Evolutionary conservation across 2,797 vertebrate genomes (phyloP).

Genomic region (Amblyopsis hoosieri): DNA sequence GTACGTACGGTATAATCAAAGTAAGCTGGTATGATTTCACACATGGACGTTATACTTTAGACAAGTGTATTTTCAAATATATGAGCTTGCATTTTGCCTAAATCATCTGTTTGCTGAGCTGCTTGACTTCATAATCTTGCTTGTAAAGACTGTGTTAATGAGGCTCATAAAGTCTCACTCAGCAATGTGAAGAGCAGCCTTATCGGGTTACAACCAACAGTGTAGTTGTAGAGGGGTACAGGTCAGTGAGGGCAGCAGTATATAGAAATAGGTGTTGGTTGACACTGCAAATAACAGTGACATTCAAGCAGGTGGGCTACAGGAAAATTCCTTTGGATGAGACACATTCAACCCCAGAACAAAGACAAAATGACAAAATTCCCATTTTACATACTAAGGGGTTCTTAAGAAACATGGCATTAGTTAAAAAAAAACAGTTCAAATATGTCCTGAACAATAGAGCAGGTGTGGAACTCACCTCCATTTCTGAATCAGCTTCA

Average conservation of each 20-base stretch:
- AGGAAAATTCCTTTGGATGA: slow-evolving; percentile 32
- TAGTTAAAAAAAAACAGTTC: neutral
- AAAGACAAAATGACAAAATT: neutral
- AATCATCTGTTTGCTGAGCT: slow-evolving; percentile 11
- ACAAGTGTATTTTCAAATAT: too few species aligned
- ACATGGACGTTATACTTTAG: too few species aligned
- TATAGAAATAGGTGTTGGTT: slow-evolving; percentile 54
- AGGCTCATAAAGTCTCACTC: slow-evolving; percentile 52
- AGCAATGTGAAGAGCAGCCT: slow-evolving; percentile 24
- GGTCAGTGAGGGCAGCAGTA: slow-evolving; percentile 40
- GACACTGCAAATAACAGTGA: slow-evolving; percentile 53
- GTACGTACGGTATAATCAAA: too few species aligned
- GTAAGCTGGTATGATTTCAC: too few species aligned
- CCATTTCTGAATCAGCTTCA: slow-evolving; percentile 41
- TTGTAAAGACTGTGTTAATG: slow-evolving; percentile 53
- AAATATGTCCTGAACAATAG: neutral
- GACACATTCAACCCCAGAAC: slow-evolving; percentile 2
- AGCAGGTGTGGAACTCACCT: slow-evolving; percentile 65
- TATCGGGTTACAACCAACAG: slow-evolving; percentile 61
- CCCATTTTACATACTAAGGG: neutral
- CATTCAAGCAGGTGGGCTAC: slow-evolving; percentile 57
- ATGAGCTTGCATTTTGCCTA: neutral
- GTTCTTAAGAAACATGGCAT: neutral
- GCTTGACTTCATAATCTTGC: slow-evolving; percentile 17
- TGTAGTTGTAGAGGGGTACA: slow-evolving; percentile 15